Evolutionary conservation across 1,140 invertebrate genomes (phyloP).

Genomic region (Caenorhabditis tropicalis): DNA sequence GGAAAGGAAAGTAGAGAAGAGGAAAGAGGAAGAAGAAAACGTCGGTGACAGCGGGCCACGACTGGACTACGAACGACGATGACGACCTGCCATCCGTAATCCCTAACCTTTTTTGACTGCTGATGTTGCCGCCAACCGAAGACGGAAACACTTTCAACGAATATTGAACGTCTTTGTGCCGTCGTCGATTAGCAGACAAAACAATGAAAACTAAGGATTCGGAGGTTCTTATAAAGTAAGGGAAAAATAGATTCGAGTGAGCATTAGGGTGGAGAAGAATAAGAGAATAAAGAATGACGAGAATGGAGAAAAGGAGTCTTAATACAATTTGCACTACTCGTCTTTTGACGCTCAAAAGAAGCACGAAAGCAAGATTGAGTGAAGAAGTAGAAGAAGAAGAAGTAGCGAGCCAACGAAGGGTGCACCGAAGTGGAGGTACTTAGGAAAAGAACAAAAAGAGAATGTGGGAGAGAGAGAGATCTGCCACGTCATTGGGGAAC

Average conservation of each 20-base stretch:
- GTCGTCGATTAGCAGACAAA: neutral
- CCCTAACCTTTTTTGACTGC: constrained; percentile 37
- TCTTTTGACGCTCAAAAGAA: neutral
- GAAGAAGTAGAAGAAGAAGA: neutral
- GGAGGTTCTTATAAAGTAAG: neutral
- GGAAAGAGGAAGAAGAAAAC: neutral
- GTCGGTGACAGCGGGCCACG: too few species aligned
- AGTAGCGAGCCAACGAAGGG: neutral
- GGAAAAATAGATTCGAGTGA: neutral
- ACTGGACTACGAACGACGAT: neutral
- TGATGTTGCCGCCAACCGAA: neutral
- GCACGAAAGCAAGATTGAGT: neutral
- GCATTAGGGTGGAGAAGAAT: neutral
- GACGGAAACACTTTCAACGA: neutral
- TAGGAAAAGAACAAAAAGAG: neutral
- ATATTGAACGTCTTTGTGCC: neutral
- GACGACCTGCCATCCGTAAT: constrained; percentile 20
- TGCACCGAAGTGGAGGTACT: constrained; percentile 4
- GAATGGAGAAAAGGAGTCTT: neutral
- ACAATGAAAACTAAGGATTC: neutral
- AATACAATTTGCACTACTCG: constrained; percentile 33
- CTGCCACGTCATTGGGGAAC: neutral
- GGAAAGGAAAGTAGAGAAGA: neutral
- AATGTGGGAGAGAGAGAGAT: too few species aligned
- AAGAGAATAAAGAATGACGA: neutral